Evolutionary conservation across 2,797 vertebrate genomes (phyloP).

Genomic region (Oryzias dopingdopingensis): DNA sequence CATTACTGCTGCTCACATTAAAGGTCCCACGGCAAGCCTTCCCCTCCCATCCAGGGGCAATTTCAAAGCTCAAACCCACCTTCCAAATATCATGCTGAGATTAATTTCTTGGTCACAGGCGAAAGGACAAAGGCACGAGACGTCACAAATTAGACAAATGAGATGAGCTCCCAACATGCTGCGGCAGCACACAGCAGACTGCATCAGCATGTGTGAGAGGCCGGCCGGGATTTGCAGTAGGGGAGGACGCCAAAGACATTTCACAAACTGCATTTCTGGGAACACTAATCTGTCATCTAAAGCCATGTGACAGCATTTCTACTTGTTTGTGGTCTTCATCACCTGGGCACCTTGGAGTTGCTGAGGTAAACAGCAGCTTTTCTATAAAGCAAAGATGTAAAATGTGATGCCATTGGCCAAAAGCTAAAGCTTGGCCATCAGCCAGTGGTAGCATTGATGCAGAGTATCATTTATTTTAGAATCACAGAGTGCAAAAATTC

Average conservation of each 20-base stretch:
- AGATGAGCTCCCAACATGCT: background rate
- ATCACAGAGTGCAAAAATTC: no score
- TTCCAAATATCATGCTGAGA: slow-evolving; percentile 1
- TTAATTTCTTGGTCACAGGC: background rate
- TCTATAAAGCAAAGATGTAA: no score
- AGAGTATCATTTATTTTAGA: no score
- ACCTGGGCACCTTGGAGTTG: no score
- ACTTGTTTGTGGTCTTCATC: no score
- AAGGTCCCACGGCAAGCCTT: background rate
- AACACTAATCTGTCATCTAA: no score
- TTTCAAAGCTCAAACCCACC: background rate
- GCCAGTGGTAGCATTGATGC: no score
- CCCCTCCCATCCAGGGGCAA: background rate
- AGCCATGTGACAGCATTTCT: no score
- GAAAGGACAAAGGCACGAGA: background rate
- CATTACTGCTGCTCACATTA: no score
- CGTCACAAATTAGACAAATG: slow-evolving; percentile 1
- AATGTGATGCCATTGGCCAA: no score
- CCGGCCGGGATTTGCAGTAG: background rate
- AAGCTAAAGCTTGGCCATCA: no score
- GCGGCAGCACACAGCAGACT: background rate
- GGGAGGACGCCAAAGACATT: background rate
- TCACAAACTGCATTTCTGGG: background rate
- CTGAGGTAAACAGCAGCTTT: no score
- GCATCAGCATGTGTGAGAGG: background rate